phyloP scores from a whole-genome alignment of 53 echinoderm and acorn worm genomes.

The Apostichopus leukothele region DNA sequence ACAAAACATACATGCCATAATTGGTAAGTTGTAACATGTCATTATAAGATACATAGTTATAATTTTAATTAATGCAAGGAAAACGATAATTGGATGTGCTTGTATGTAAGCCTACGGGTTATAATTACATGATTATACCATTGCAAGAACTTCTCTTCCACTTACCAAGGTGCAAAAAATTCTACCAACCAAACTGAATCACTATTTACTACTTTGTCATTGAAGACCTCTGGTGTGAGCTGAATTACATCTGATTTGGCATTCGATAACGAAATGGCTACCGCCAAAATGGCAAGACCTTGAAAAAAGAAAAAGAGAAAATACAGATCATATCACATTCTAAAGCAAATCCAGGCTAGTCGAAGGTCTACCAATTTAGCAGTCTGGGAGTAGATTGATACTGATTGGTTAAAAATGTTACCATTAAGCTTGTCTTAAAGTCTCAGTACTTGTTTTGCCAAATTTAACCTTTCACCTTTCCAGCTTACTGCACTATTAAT shows the following conservation, averaged over 20 bases:
- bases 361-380: neutral
- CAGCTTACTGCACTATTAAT: no score
- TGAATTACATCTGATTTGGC: conserved; percentile 88
- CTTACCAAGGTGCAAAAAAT: conserved; percentile 99
- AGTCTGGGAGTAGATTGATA: neutral
- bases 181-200: conserved; percentile 86
- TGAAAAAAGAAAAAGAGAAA: neutral
- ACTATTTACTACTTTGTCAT: conserved; percentile 79
- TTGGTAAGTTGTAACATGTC: no score
- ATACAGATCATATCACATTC: neutral
- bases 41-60: no score
- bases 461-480: no score
- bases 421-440: neutral
- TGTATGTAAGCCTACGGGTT: no score
- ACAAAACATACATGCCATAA: no score
- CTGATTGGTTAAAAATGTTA: neutral
- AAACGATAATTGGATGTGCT: no score
- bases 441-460: no score
- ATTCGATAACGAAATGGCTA: conserved; percentile 1
- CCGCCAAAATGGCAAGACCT: conserved; percentile 35
- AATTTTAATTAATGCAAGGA: no score
- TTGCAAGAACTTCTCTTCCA: no score
- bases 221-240: conserved; percentile 72
- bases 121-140: no score
- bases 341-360: neutral